Conservation (phyloP, 2,888 invertebrate genomes). For the Erebia palarica region DNA sequence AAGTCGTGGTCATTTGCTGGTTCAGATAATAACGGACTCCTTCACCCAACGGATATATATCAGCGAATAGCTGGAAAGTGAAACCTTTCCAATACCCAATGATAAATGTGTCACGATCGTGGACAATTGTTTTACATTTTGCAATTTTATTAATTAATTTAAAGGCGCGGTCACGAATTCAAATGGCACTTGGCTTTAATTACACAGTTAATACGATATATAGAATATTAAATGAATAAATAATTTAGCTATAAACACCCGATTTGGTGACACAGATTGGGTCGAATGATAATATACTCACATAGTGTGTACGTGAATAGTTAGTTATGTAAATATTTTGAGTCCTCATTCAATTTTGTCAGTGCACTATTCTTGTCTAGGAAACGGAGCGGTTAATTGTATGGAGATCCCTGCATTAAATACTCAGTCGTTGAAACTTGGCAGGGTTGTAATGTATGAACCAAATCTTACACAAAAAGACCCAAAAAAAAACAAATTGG, state of each 20-base stretch:
- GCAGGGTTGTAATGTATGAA: no score
- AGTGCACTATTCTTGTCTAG: no score
- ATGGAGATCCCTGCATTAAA: no score
- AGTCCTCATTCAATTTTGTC: no score
- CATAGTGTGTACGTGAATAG: not conserved
- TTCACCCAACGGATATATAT: constrained; percentile 39
- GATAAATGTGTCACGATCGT: constrained; percentile 46
- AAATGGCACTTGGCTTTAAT: constrained; percentile 41
- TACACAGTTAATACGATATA: constrained; percentile 39
- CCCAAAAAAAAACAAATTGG: no score
- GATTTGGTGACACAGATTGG: not conserved
- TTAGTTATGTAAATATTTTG: not conserved
- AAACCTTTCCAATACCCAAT: constrained; percentile 44
- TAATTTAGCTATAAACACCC: not conserved
- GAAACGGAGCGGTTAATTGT: no score
- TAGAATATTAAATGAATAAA: constrained; percentile 31
- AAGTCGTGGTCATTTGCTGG: constrained; percentile 26
- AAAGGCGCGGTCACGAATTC: constrained; percentile 44
- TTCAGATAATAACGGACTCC: constrained; percentile 36
- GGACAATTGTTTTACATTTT: constrained; percentile 45
- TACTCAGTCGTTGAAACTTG: no score
- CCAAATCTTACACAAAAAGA: no score
- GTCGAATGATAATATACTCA: no score
- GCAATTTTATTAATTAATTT: constrained; percentile 47
- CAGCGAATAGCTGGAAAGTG: constrained; percentile 42